Percentiles rank a stretch among this genome's conserved stretches.
Conservation (phyloP, 2,888 invertebrate species). For the Xylota sylvarum region DNA sequence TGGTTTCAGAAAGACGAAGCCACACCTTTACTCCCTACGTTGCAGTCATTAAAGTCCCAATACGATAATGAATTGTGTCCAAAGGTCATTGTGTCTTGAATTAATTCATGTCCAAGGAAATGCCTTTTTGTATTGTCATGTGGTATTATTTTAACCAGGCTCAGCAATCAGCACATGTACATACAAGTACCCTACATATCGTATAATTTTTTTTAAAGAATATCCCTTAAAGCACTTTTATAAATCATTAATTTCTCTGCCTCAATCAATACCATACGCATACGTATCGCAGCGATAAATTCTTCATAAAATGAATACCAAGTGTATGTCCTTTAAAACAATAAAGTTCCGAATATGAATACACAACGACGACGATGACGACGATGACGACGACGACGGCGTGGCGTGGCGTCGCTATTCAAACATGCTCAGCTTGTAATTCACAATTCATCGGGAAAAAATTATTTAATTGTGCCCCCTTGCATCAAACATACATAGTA, state of each 20-base stretch:
- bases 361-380: neutral
- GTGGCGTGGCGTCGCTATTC: conserved; percentile 4
- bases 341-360: neutral
- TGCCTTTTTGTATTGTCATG: no score
- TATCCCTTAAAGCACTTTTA: neutral
- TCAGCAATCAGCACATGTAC: no score
- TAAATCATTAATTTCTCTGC: conserved; percentile 4
- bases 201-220: neutral
- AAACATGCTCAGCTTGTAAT: conserved; percentile 50
- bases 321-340: conserved; percentile 30
- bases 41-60: no score
- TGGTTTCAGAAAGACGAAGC: no score
- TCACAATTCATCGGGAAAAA: conserved; percentile 68
- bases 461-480: conserved; percentile 67
- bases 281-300: conserved; percentile 37
- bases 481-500: neutral
- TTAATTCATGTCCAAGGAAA: no score
- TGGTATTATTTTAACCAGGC: no score
- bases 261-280: conserved; percentile 40
- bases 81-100: no score
- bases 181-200: no score
- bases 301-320: conserved; percentile 28
- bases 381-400: no score
- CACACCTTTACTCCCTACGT: no score
- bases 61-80: no score